phyloP scores from a whole-genome alignment of 2,888 invertebrate species.

The Drosophila ezoana region DNA sequence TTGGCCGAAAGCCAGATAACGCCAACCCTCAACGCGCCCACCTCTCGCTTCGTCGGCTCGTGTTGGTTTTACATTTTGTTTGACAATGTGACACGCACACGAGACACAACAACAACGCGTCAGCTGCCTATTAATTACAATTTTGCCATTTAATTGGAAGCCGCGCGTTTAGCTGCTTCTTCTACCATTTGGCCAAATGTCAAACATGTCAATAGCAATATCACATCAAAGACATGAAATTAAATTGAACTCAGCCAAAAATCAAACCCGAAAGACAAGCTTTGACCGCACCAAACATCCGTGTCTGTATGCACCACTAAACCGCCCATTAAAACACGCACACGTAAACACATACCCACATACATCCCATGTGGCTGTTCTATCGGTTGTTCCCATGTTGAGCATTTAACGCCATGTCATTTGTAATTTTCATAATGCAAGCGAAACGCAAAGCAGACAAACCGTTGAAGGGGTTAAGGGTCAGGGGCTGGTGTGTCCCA shows the following conservation, averaged over 20 bases:
- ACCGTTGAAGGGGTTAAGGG: neutral
- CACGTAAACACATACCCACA: constrained; percentile 7
- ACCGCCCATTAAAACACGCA: constrained; percentile 4
- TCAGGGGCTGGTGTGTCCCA: neutral
- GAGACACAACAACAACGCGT: constrained; percentile 34
- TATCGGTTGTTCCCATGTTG: constrained; percentile 31
- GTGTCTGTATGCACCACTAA: constrained; percentile 11
- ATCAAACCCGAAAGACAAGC: constrained; percentile 5
- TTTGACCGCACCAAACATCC: neutral
- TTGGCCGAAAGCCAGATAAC: constrained; percentile 25
- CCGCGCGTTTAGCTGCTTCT: constrained; percentile 12
- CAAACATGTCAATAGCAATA: constrained; percentile 77
- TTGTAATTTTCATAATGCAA: constrained; percentile 53
- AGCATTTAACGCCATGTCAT: constrained; percentile 32
- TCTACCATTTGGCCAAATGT: constrained; percentile 58
- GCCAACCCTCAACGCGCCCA: neutral
- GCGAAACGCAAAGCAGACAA: constrained; percentile 7
- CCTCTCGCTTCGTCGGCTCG: constrained; percentile 12
- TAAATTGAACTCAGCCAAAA: constrained; percentile 47
- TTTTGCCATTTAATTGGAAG: constrained; percentile 65
- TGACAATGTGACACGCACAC: constrained; percentile 69
- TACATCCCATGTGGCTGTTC: constrained; percentile 24
- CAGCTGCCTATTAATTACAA: constrained; percentile 74
- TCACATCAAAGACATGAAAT: constrained; percentile 58
- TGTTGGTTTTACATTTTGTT: constrained; percentile 62